phyloP scores from a whole-genome alignment of 2,113 vertebrate species.

The Megaptera novaeangliae region DNA sequence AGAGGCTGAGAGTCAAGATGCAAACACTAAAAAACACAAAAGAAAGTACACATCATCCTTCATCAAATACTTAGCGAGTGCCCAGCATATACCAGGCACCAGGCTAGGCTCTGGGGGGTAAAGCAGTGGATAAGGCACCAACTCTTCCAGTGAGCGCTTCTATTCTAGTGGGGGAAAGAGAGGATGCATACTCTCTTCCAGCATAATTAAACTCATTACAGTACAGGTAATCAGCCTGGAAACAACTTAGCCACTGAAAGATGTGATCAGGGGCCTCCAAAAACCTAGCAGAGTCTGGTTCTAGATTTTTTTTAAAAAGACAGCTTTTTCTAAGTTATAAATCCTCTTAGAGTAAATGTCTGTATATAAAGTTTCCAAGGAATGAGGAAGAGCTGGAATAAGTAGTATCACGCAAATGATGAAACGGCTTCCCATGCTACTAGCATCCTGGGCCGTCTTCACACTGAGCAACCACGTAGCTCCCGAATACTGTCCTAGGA shows the following conservation, averaged over 20 bases:
- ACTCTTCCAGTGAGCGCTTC: not conserved
- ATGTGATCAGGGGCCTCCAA: not conserved
- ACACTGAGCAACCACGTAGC: not conserved
- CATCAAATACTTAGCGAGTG: not conserved
- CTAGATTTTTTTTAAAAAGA: not conserved
- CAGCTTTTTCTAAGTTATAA: not conserved
- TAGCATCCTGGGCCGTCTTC: not conserved
- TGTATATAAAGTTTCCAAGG: not conserved
- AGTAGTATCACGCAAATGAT: not conserved
- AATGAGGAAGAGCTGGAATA: not conserved
- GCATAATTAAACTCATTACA: not conserved
- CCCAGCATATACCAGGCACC: rapidly evolving
- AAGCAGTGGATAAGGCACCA: not conserved
- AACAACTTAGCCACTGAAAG: not conserved
- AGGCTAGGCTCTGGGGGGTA: not conserved
- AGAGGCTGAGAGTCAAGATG: not conserved
- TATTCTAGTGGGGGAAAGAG: not conserved
- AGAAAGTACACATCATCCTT: not conserved
- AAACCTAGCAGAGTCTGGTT: not conserved
- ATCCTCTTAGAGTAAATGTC: not conserved
- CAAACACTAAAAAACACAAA: not conserved
- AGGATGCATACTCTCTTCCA: not conserved
- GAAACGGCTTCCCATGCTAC: not conserved
- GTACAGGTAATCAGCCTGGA: not conserved
- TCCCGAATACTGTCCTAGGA: not conserved